Evolutionary conservation across 2,888 invertebrate species (phyloP).

Genomic region (Tipula confusa): DNA sequence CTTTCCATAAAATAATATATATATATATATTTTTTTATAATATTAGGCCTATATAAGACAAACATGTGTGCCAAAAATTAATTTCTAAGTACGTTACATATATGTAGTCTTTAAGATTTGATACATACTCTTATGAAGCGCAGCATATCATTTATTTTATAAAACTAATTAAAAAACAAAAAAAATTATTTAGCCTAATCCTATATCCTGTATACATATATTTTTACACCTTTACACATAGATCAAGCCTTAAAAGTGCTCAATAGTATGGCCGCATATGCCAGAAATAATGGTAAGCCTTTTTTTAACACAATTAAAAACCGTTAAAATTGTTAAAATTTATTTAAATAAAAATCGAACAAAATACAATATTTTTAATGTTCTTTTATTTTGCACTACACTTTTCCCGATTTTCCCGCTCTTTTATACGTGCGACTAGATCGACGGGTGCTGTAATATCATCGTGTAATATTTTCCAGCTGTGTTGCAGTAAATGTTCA

Average conservation of each 20-base stretch:
- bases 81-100: neutral
- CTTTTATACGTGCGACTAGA: neutral
- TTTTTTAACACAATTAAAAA: neutral
- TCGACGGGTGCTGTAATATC: neutral
- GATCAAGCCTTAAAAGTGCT: neutral
- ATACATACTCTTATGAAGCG: neutral
- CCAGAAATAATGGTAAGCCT: neutral
- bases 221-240: neutral
- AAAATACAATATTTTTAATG: neutral
- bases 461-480: neutral
- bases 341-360: neutral
- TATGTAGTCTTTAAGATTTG: neutral
- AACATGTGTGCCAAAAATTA: neutral
- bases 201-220: neutral
- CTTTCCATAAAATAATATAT: neutral
- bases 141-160: neutral
- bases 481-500: neutral
- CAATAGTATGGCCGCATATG: neutral
- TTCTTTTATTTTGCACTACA: too few relatives aligned
- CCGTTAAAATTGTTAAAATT: neutral
- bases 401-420: neutral
- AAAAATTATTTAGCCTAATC: neutral
- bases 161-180: neutral
- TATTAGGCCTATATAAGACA: neutral
- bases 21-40: neutral